Conservation (phyloP, 2,888 invertebrate species). For the Eupithecia subfuscata region DNA sequence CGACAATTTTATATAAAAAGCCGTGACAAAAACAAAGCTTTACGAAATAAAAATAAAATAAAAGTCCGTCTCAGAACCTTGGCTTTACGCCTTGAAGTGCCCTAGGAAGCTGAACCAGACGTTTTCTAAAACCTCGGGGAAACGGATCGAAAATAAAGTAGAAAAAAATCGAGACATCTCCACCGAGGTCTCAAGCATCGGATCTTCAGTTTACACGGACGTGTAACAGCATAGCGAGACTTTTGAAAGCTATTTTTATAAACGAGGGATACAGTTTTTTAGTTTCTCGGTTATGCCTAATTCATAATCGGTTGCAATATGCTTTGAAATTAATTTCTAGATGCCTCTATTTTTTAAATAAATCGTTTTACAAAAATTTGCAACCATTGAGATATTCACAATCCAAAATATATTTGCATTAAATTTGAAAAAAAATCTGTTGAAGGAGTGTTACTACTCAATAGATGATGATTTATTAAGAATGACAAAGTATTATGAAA, state of each 20-base stretch:
- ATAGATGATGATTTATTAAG: too few relatives aligned
- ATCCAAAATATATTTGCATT: too few relatives aligned
- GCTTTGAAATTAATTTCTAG: not conserved
- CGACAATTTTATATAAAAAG: conserved; percentile 26
- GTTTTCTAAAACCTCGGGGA: conserved; percentile 73
- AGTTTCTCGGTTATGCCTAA: too few relatives aligned
- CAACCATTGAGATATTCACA: too few relatives aligned
- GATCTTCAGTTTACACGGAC: conserved; percentile 70
- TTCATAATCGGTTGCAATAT: too few relatives aligned
- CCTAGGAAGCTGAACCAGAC: conserved; percentile 76
- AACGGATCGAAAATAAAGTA: conserved; percentile 80
- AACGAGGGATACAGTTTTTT: not conserved
- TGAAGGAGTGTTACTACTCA: too few relatives aligned
- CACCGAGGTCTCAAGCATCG: conserved; percentile 77
- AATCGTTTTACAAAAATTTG: not conserved
- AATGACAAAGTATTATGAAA: too few relatives aligned
- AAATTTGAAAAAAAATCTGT: too few relatives aligned
- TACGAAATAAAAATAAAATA: conserved; percentile 33
- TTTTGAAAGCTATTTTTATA: not conserved
- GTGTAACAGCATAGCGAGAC: conserved; percentile 22
- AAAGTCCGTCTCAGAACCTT: conserved; percentile 37
- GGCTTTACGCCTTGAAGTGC: conserved; percentile 57
- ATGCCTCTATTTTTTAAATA: not conserved
- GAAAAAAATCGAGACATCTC: conserved; percentile 83
- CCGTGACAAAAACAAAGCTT: conserved; percentile 38